phyloP scores from a whole-genome alignment of 2,797 vertebrate genomes.

The Cheirogaleus major region DNA sequence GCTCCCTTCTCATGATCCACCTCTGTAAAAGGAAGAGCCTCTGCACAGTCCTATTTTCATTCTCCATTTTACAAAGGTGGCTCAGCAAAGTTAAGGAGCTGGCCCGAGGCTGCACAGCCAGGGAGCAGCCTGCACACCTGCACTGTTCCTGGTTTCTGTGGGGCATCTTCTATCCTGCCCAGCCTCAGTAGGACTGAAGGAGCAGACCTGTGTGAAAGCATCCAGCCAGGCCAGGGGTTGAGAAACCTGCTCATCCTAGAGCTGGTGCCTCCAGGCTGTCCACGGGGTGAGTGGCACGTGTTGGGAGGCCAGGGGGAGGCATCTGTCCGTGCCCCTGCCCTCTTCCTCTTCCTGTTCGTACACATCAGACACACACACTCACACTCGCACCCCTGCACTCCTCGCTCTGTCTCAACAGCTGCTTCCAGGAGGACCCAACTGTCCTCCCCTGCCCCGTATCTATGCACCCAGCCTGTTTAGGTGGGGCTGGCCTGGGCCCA shows the following conservation, averaged over 20 bases:
- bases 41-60: accelerated
- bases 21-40: background rate
- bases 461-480: background rate
- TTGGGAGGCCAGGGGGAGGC: background rate
- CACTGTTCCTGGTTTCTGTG: background rate
- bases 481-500: background rate
- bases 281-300: background rate
- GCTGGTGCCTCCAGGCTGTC: background rate
- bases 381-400: background rate
- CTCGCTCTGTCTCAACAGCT: background rate
- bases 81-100: background rate
- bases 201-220: background rate
- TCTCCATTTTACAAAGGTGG: background rate
- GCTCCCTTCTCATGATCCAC: background rate
- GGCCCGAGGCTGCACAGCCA: background rate
- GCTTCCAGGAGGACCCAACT: background rate
- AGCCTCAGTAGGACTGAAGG: background rate
- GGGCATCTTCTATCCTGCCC: background rate
- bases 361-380: background rate
- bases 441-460: background rate
- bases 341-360: background rate
- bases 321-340: background rate
- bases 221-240: background rate
- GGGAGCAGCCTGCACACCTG: background rate
- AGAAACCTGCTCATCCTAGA: background rate